Evolutionary conservation across 2,888 invertebrate genomes (phyloP), one percentile per base, ranked within the genome.

Genomic region (Andrena marginata): DNA sequence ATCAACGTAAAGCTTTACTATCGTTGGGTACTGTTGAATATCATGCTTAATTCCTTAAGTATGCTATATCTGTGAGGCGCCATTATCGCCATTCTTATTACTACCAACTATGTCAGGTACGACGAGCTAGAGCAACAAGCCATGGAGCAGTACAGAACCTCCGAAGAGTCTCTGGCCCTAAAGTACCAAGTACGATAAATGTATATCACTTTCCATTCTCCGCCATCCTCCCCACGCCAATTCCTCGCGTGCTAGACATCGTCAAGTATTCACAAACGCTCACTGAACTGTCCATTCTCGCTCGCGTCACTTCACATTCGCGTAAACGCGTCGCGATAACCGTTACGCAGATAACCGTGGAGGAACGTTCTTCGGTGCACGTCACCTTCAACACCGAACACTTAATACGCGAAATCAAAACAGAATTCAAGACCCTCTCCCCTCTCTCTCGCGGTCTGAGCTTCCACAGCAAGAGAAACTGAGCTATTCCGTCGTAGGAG

Each of bases 41-140:
- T 42, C 42, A 42, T 42, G 42, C 42, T 13, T 42, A 42, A 42
- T 42, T 35, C 10, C 10, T 35, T 13, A 13, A 42, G 13, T 13
- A 13, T 13, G 3, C 42, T 42, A 13, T 13, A 13, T 13, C 13
- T 13, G 42, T 1, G 42, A 42, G 42, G 16, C 5, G 5, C 16
- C 42, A 16, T 42, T 16, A 5, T 42, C 16, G 1, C 42, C 13
- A 42, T 20, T 51, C 20, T 54, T 20, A 54, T 49, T 67, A 20
- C 65, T 42, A 16, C 16, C 16, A 42, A 16, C 16, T 4, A 42
- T 29, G 16, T 7, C 59, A 88, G 90, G 16, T 93, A 91, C 87
- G 93, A 95, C 72, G 96, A 96, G 84, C 92, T 96, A 77, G 96
- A 96, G 89, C 95, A 96, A 78, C 96, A 96, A 89, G 96, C 96